Conservation (phyloP, 2,888 invertebrate genomes). For the Salpingus planirostris region DNA sequence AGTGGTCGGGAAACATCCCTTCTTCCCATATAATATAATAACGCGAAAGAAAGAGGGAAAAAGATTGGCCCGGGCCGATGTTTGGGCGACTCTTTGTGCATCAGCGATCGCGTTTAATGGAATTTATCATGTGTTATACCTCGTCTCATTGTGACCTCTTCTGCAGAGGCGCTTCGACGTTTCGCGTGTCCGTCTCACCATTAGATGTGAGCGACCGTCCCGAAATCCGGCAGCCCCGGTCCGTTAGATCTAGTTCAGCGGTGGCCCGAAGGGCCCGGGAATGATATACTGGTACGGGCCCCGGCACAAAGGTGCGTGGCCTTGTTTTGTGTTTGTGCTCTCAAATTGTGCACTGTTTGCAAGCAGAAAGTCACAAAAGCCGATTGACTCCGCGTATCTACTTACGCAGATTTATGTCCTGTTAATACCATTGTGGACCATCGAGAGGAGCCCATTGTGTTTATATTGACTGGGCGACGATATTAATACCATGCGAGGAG, state of each 20-base stretch:
- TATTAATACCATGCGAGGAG: conserved; percentile 35
- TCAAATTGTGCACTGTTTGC: conserved; percentile 33
- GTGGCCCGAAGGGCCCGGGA: conserved; percentile 24
- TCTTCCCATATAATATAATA: conserved; percentile 28
- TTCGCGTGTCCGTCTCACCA: conserved; percentile 23
- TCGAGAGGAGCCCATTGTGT: conserved; percentile 39
- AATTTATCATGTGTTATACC: conserved; percentile 40
- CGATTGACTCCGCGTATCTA: conserved; percentile 32
- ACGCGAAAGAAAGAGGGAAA: too few relatives aligned
- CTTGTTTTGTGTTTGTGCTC: conserved; percentile 36
- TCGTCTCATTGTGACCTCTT: conserved; percentile 23
- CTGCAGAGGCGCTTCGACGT: conserved; percentile 15
- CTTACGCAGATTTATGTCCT: conserved; percentile 40
- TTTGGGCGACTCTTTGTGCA: conserved; percentile 35
- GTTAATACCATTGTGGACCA: conserved; percentile 38
- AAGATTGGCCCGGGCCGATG: conserved; percentile 24
- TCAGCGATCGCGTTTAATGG: conserved; percentile 32
- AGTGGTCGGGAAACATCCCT: conserved; percentile 31
- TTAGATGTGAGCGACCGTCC: conserved; percentile 24
- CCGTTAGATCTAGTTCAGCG: conserved; percentile 37
- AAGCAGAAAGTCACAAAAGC: conserved; percentile 29
- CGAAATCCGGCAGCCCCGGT: conserved; percentile 17
- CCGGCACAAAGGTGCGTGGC: conserved; percentile 26
- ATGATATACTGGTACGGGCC: conserved; percentile 28
- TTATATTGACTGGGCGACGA: conserved; percentile 40